phyloP scores from a whole-genome alignment of 37 sponge, comb jelly and placozoan genomes.

The Haliclona indistincta region DNA sequence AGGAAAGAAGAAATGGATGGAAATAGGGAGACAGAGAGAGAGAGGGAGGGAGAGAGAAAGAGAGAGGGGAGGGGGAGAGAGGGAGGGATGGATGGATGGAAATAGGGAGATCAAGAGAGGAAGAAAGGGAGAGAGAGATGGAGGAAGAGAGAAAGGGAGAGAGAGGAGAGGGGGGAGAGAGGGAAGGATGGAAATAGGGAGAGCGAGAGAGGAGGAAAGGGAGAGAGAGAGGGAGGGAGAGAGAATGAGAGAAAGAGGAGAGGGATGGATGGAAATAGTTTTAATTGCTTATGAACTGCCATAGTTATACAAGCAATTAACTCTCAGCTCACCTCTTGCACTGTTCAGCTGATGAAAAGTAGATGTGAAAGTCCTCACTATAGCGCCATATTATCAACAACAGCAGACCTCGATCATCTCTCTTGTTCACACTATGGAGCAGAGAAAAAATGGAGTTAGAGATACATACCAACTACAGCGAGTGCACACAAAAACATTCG shows the following conservation, averaged over 20 bases:
- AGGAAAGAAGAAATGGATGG: neutral
- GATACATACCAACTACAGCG: neutral
- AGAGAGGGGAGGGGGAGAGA: too few relatives aligned
- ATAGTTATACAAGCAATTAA: too few relatives aligned
- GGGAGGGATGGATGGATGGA: too few relatives aligned
- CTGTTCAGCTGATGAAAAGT: slow-evolving; percentile 61
- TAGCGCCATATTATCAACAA: slow-evolving; percentile 55
- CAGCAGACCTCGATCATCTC: slow-evolving; percentile 65
- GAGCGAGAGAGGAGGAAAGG: too few relatives aligned
- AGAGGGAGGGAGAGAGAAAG: too few relatives aligned
- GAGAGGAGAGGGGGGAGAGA: neutral
- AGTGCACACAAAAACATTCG: too few relatives aligned
- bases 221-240: too few relatives aligned
- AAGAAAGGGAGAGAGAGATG: neutral
- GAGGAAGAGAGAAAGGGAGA: neutral
- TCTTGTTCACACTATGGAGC: slow-evolving; percentile 62
- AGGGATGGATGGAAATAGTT: too few relatives aligned
- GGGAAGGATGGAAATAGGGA: too few relatives aligned
- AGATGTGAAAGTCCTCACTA: slow-evolving; percentile 79
- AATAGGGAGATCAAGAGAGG: too few relatives aligned
- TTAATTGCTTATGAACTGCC: too few relatives aligned
- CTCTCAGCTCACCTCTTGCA: slow-evolving; percentile 63
- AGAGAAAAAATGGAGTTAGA: neutral
- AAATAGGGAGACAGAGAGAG: neutral
- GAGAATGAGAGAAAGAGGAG: too few relatives aligned